phyloP scores from a whole-genome alignment of 2,888 invertebrate species.

The Eupithecia subfuscata region DNA sequence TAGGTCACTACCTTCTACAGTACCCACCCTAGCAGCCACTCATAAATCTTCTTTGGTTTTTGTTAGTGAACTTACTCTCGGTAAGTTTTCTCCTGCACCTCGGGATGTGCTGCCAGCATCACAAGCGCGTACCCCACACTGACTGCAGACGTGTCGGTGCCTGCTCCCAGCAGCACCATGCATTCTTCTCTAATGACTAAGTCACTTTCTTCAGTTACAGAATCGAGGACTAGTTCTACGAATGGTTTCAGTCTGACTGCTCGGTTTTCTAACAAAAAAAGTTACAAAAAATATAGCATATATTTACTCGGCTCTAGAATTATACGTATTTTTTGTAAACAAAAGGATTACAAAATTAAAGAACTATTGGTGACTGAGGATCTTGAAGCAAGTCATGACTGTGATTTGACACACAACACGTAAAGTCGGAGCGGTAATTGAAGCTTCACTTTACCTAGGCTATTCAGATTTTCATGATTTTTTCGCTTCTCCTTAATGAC shows the following conservation, averaged over 20 bases:
- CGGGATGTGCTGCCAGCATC: constrained; percentile 37
- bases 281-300: no score
- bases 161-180: constrained; percentile 47
- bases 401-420: not conserved
- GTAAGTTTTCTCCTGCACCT: constrained; percentile 48
- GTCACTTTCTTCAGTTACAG: not conserved
- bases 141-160: constrained; percentile 53
- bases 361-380: no score
- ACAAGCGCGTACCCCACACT: constrained; percentile 46
- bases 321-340: no score
- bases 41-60: not conserved
- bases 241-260: not conserved
- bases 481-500: not conserved
- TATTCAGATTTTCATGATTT: not conserved
- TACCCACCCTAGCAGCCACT: not conserved
- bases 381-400: not conserved
- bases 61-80: constrained; percentile 13
- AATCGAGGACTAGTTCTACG: not conserved
- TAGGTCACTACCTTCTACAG: no score
- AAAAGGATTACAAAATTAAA: no score
- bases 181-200: constrained; percentile 52
- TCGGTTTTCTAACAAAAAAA: not conserved
- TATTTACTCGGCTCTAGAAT: no score
- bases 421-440: not conserved
- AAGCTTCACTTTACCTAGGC: not conserved